Evolutionary conservation across 2,888 invertebrate genomes (phyloP), one percentile per base, ranked within the genome.

Genomic region (Eudemis profundana): DNA sequence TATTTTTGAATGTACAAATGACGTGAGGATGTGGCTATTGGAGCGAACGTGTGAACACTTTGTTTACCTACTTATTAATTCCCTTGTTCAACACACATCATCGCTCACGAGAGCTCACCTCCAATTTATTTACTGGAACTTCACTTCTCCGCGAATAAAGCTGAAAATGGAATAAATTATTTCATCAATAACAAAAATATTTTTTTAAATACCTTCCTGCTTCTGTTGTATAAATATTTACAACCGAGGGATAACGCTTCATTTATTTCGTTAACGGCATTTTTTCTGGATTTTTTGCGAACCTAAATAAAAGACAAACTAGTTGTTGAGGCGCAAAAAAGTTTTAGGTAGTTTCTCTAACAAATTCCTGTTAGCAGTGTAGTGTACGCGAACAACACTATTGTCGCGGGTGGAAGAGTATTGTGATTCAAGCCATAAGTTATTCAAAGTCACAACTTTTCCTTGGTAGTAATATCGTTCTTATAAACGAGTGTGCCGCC

Each of bases 1-100:
- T 8, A 33, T 33, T 33, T 33, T 33, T 33, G 12, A 47, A 15
- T 29, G 19, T n/a, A 23, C 15, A 15, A 15, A n/a, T n/a, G n/a
- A n/a, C 19, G 23, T 38, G 1, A 46, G 15, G 49, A 64, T 57
- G 51, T 53, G 78, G 76, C 78, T 74, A 78, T 81, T 81, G 82
- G 74, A 70, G 72, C 72, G 68, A 66, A 75, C 78, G 78, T 82
- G 84, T 82, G 78, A 75, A 74, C 73, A 73, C n/a, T n/a, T 75
- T 75, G 75, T 77, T 73, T 74, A 69, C 70, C 73, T 74, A 70
- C 70, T 73, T 75, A 77, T 51, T 77, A 74, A 74, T 74, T 75
- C 74, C 72, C 74, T 73, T 74, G 71, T 72, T 71, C 70, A 62
- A 67, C 67, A 74, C 69, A 70, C 70, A 70, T 74, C 73, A 71